Conservation (phyloP, 2,888 invertebrate genomes). For the Autographa pulchrina region DNA sequence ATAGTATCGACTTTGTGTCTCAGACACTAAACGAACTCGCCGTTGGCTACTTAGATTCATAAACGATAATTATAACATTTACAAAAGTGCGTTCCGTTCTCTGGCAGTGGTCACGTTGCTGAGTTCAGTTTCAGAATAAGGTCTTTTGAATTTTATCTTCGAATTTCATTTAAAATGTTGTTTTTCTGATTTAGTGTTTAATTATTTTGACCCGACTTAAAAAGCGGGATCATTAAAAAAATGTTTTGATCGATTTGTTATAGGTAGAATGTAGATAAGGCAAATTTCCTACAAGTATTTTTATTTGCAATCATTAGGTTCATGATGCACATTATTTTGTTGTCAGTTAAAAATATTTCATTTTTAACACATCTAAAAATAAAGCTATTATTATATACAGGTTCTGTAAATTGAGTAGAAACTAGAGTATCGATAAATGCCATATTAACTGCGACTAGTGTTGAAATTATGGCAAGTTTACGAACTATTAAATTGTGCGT, state of each 20-base stretch:
- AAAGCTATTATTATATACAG: slow-evolving; percentile 18
- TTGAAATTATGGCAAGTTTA: slow-evolving; percentile 49
- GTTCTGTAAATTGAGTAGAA: slow-evolving; percentile 23
- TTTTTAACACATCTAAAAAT: neutral
- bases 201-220: neutral
- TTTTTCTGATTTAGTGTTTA: neutral
- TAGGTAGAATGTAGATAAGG: no score
- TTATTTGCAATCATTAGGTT: neutral
- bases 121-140: neutral
- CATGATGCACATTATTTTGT: neutral
- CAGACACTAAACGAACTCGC: slow-evolving; percentile 77
- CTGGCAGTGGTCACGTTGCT: slow-evolving; percentile 41
- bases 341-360: neutral
- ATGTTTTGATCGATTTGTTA: no score
- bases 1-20: slow-evolving; percentile 79
- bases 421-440: slow-evolving; percentile 28
- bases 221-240: no score
- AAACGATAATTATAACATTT: slow-evolving; percentile 77
- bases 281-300: no score
- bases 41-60: slow-evolving; percentile 75
- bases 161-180: neutral
- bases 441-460: slow-evolving; percentile 39
- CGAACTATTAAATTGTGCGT: slow-evolving; percentile 41
- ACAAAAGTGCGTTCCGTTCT: slow-evolving; percentile 62
- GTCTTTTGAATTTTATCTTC: slow-evolving; percentile 23